Evolutionary conservation across 2,797 vertebrate species (phyloP).

Genomic region (Balearica regulorum): DNA sequence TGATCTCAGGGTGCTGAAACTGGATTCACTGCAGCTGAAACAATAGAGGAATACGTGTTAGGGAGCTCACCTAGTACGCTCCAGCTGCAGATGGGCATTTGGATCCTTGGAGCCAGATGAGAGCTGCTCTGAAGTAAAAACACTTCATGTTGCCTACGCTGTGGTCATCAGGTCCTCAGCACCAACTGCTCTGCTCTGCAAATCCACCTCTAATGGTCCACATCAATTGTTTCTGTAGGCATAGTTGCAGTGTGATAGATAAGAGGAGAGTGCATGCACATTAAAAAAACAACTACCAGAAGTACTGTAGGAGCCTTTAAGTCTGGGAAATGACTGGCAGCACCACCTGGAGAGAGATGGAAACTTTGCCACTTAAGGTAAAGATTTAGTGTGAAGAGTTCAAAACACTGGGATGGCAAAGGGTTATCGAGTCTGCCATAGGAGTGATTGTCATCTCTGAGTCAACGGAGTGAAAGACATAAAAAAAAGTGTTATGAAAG

Average conservation of each 20-base stretch:
- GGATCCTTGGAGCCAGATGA: background rate
- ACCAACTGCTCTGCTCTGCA: background rate
- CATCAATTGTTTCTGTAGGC: background rate
- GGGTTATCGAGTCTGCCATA: background rate
- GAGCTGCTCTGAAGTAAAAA: background rate
- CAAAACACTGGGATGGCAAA: background rate
- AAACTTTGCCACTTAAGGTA: background rate
- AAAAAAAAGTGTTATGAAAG: background rate
- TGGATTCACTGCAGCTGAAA: background rate
- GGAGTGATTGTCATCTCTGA: background rate
- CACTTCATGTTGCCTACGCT: accelerated
- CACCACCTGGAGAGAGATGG: background rate
- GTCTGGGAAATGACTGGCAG: conserved; percentile 2
- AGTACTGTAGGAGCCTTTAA: background rate
- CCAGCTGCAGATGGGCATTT: background rate
- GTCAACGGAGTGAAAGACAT: background rate
- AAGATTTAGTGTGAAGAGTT: background rate
- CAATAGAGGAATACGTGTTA: accelerated
- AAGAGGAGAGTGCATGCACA: background rate
- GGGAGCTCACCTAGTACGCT: background rate
- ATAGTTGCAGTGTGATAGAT: background rate
- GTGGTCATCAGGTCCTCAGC: background rate
- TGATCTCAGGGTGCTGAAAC: background rate
- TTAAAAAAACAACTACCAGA: background rate
- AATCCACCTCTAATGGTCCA: background rate